phyloP scores from a whole-genome alignment of 1,140 invertebrate genomes.

The Drosophila kepulauana region DNA sequence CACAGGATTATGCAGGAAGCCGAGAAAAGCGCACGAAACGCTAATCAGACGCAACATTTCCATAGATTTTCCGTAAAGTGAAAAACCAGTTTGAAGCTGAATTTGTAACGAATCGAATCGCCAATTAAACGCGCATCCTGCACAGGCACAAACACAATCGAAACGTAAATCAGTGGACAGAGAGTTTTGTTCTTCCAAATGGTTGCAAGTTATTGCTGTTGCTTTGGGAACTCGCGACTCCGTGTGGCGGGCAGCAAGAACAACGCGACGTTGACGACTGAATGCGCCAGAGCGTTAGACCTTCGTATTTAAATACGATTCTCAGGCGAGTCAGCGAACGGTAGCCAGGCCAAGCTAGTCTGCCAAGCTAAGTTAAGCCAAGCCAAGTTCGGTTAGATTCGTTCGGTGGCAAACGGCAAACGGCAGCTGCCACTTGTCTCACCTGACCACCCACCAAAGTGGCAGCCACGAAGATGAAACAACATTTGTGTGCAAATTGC shows the following conservation, averaged over 20 bases:
- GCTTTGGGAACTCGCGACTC: slow-evolving; percentile 5
- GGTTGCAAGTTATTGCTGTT: neutral
- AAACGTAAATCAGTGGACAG: neutral
- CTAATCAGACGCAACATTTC: slow-evolving; percentile 54
- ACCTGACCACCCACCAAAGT: slow-evolving; percentile 82
- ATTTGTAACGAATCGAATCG: neutral
- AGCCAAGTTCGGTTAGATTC: slow-evolving; percentile 25
- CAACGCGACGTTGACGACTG: slow-evolving; percentile 78
- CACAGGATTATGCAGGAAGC: slow-evolving; percentile 39
- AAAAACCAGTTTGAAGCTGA: neutral
- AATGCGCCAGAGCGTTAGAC: slow-evolving; percentile 77
- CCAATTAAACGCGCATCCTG: slow-evolving; percentile 45
- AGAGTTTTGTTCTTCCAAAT: neutral
- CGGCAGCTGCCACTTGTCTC: slow-evolving; percentile 75
- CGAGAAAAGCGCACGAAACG: slow-evolving; percentile 48
- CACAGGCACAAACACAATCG: slow-evolving; percentile 6
- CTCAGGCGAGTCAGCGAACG: slow-evolving; percentile 75
- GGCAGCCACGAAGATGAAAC: slow-evolving; percentile 73
- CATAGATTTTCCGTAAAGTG: slow-evolving; percentile 28
- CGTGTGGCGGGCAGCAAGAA: slow-evolving; percentile 61
- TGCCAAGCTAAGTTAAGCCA: neutral
- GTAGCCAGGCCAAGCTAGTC: slow-evolving; percentile 40
- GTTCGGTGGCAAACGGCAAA: slow-evolving; percentile 7
- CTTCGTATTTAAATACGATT: slow-evolving; percentile 84
- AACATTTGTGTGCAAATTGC: slow-evolving; percentile 82